phyloP scores from a whole-genome alignment of 1,140 invertebrate genomes.

The Reticulitermes speratus region DNA sequence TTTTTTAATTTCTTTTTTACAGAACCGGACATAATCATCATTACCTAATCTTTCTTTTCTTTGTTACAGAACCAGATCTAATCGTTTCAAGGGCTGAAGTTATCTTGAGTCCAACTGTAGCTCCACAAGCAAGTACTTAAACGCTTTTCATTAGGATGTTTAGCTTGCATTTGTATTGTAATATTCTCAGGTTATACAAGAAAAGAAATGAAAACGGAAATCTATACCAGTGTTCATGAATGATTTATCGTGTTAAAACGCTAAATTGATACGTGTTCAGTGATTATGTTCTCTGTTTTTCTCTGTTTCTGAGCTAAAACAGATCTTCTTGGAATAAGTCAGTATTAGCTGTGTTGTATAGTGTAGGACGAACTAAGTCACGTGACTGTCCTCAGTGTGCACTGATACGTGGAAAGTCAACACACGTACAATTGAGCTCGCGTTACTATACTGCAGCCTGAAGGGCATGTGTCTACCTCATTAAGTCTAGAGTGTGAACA shows the following conservation, averaged over 20 bases:
- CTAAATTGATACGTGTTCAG: neutral
- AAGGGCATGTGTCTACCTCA: too few species aligned
- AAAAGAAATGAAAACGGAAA: neutral
- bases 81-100: slow-evolving; percentile 24
- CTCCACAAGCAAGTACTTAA: neutral
- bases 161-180: neutral
- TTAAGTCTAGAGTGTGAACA: too few species aligned
- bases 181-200: neutral
- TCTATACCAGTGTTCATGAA: neutral
- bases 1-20: neutral
- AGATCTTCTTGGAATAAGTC: neutral
- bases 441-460: too few species aligned
- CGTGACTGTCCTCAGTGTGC: too few species aligned
- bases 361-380: too few species aligned
- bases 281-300: neutral
- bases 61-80: slow-evolving; percentile 19
- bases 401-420: too few species aligned
- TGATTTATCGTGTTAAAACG: neutral
- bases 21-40: neutral
- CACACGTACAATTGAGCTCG: too few species aligned
- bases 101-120: neutral
- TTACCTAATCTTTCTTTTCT: neutral
- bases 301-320: neutral
- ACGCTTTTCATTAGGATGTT: neutral
- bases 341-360: neutral